phyloP scores from a whole-genome alignment of 1,140 invertebrate genomes.

The Anoplolepis gracilipes region DNA sequence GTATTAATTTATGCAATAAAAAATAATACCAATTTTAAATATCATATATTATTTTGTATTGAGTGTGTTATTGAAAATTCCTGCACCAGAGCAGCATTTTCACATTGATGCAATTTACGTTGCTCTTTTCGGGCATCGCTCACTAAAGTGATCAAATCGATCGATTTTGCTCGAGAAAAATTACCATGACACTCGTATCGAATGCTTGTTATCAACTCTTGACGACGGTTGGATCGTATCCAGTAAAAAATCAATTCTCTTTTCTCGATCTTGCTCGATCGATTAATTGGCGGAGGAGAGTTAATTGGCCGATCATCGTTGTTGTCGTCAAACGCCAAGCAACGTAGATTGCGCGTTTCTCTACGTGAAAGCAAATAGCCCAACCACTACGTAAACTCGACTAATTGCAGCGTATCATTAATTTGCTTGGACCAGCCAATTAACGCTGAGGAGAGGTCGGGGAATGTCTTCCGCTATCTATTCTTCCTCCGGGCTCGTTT shows the following conservation, averaged over 20 bases:
- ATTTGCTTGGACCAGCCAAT: constrained; percentile 45
- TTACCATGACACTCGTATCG: neutral
- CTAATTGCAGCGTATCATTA: constrained; percentile 50
- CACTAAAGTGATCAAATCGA: neutral
- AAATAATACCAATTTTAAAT: neutral
- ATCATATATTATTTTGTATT: neutral
- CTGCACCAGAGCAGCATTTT: neutral
- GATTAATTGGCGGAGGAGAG: neutral
- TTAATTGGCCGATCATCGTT: constrained; percentile 41
- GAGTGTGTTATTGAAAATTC: neutral
- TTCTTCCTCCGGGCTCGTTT: constrained; percentile 31
- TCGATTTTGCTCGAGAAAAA: constrained; percentile 14
- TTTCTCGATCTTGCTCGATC: constrained; percentile 12
- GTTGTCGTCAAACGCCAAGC: neutral
- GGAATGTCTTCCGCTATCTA: neutral
- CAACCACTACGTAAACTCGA: constrained; percentile 29
- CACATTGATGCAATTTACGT: neutral
- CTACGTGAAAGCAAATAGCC: constrained; percentile 5
- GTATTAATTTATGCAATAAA: neutral
- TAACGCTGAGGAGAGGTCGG: neutral
- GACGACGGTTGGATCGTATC: constrained; percentile 10
- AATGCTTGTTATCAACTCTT: constrained; percentile 5
- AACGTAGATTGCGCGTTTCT: neutral
- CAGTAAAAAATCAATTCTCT: constrained; percentile 13
- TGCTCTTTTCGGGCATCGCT: neutral